A percentile compares a stretch with the other conserved stretches of the same genome.
Evolutionary conservation across 2,888 invertebrate genomes (phyloP).

Genomic region (Leptinotarsa tumamoca): DNA sequence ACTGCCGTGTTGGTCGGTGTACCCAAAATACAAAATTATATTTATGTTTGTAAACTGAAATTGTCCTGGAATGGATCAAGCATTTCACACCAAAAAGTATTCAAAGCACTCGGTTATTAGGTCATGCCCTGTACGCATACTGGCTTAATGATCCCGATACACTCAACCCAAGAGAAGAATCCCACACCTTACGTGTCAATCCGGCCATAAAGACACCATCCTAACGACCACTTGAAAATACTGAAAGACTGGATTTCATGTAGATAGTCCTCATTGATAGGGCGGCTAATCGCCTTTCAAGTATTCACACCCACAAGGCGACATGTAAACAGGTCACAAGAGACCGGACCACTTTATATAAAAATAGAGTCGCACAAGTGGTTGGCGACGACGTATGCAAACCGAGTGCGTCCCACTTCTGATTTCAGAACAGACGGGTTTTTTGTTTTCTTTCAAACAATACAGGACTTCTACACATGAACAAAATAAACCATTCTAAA

Average conservation of each 20-base stretch:
- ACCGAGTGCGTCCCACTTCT: conserved; percentile 21
- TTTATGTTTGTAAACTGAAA: too few species aligned
- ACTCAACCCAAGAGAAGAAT: conserved; percentile 10
- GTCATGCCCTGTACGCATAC: not conserved
- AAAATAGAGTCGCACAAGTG: conserved; percentile 24
- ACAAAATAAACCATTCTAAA: not conserved
- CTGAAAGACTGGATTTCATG: conserved; percentile 15
- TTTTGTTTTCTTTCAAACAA: conserved; percentile 5
- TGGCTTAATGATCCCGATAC: not conserved
- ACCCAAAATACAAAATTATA: too few species aligned
- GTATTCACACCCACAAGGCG: conserved; percentile 28
- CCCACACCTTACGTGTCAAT: conserved; percentile 25
- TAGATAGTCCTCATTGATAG: conserved; percentile 11
- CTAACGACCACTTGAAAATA: conserved; percentile 13
- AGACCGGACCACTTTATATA: conserved; percentile 21
- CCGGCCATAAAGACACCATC: conserved; percentile 4
- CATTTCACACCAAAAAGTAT: too few species aligned
- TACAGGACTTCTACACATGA: not conserved
- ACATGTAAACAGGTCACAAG: conserved; percentile 25
- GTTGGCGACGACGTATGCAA: conserved; percentile 24
- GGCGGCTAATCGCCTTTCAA: conserved; percentile 19
- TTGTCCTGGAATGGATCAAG: too few species aligned
- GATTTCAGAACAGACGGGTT: not conserved
- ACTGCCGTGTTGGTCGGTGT: too few species aligned
- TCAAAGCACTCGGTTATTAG: not conserved